Conservation (phyloP, 2,888 invertebrate species). For the Cheilosia pagana region DNA sequence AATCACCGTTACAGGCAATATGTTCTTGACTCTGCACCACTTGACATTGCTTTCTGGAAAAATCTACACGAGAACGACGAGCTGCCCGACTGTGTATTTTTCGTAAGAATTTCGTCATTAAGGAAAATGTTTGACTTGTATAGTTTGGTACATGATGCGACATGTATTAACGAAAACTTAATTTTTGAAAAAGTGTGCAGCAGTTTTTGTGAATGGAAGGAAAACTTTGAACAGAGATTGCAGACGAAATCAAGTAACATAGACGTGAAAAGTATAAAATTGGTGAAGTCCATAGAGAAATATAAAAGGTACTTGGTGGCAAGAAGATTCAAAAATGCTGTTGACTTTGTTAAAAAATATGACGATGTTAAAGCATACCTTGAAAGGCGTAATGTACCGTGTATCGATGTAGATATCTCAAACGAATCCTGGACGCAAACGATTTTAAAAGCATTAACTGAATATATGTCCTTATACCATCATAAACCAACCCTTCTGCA, state of each 20-base stretch:
- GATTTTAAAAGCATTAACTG: constrained; percentile 4
- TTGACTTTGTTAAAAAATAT: constrained; percentile 61
- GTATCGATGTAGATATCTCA: constrained; percentile 51
- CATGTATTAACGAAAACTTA: constrained; percentile 27
- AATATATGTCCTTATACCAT: constrained; percentile 30
- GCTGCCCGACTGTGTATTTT: constrained; percentile 85
- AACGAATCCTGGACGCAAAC: constrained; percentile 32
- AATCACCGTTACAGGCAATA: constrained; percentile 84
- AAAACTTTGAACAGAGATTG: not conserved
- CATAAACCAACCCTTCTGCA: not conserved
- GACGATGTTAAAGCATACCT: constrained; percentile 77
- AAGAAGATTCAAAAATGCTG: constrained; percentile 42
- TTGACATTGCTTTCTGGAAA: constrained; percentile 84
- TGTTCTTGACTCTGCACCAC: constrained; percentile 86
- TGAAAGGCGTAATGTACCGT: constrained; percentile 71
- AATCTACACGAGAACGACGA: constrained; percentile 83
- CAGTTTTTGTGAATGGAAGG: constrained; percentile 8
- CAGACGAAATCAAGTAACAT: not conserved
- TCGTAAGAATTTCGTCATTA: constrained; percentile 83
- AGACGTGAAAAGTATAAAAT: not conserved
- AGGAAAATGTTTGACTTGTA: constrained; percentile 54
- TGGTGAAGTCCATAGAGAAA: not conserved
- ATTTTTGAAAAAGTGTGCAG: constrained; percentile 22
- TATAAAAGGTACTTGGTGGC: constrained; percentile 78
- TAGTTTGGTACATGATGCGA: constrained; percentile 16